Evolutionary conservation across 1,140 invertebrate species (phyloP).

Genomic region (Aphelenchoides fujianensis): DNA sequence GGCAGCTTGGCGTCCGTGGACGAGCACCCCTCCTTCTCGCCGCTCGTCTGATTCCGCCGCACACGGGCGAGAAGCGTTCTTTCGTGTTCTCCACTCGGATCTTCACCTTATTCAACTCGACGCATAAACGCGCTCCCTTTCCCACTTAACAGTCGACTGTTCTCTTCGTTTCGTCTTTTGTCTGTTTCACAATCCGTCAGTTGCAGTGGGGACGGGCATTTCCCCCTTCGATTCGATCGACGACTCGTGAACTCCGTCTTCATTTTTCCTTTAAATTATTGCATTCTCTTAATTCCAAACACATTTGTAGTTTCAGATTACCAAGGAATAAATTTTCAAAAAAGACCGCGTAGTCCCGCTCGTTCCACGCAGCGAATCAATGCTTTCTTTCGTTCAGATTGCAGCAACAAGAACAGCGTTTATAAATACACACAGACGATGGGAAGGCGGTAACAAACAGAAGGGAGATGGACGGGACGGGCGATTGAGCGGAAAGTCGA

Average conservation of each 20-base stretch:
- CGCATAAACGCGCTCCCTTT: not conserved
- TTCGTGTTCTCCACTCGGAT: not conserved
- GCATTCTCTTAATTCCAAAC: no score
- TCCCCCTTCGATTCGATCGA: no score
- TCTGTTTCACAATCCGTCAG: no score
- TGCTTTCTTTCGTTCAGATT: not conserved
- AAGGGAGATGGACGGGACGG: not conserved
- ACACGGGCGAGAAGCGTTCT: slow-evolving; percentile 5
- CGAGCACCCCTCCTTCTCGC: slow-evolving; percentile 15
- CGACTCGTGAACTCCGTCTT: no score
- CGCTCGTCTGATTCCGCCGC: not conserved
- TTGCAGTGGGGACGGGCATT: no score
- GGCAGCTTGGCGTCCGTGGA: slow-evolving; percentile 37
- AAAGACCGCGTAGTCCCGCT: no score
- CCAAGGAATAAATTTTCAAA: no score
- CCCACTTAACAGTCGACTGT: not conserved
- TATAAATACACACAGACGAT: not conserved
- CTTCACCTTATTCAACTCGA: not conserved
- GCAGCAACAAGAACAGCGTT: not conserved
- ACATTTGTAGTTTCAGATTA: no score
- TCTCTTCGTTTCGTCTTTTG: not conserved
- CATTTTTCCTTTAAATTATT: no score
- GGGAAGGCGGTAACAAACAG: not conserved
- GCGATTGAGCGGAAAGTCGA: not conserved
- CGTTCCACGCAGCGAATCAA: no score